Conservation (phyloP, 2,797 vertebrate species). For the Sardinella longiceps region DNA sequence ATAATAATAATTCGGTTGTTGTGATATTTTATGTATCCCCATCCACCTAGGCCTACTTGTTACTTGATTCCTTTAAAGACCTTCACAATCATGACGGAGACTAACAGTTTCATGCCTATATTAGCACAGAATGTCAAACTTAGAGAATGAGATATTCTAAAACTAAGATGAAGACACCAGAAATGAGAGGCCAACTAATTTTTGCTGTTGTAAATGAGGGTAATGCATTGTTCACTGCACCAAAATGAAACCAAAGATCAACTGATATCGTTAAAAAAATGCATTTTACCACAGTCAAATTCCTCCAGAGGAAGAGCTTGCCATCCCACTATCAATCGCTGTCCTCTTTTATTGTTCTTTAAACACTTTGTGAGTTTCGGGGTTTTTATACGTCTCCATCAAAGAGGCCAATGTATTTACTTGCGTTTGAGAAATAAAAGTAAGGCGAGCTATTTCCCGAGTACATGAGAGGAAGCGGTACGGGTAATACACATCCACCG, state of each 20-base stretch:
- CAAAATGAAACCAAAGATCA: not conserved
- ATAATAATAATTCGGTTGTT: slow-evolving; percentile 14
- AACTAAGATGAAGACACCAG: not conserved
- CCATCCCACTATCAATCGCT: not conserved
- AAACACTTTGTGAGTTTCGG: not conserved
- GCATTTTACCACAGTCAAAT: slow-evolving; percentile 3
- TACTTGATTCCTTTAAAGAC: not conserved
- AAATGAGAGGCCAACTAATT: not conserved
- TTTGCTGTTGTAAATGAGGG: not conserved
- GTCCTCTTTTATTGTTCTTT: not conserved
- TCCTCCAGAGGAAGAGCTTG: not conserved
- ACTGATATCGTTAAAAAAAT: not conserved
- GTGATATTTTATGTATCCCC: not conserved
- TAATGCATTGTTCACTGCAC: not conserved
- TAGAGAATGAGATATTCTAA: not conserved
- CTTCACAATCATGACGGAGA: not conserved
- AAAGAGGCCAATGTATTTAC: slow-evolving; percentile 80
- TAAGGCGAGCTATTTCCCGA: slow-evolving; percentile 77
- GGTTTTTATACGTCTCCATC: slow-evolving; percentile 74
- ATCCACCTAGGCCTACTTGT: not conserved
- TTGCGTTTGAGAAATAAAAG: slow-evolving; percentile 79
- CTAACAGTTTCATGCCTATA: not conserved
- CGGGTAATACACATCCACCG: slow-evolving; percentile 78
- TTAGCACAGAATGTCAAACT: not conserved
- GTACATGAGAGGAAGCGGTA: slow-evolving; percentile 82